These are phyloP conservation scores for Ammodytes marinus DNA, from an alignment of 2,113 vertebrate species.

Conservation along the genomic window DNA sequence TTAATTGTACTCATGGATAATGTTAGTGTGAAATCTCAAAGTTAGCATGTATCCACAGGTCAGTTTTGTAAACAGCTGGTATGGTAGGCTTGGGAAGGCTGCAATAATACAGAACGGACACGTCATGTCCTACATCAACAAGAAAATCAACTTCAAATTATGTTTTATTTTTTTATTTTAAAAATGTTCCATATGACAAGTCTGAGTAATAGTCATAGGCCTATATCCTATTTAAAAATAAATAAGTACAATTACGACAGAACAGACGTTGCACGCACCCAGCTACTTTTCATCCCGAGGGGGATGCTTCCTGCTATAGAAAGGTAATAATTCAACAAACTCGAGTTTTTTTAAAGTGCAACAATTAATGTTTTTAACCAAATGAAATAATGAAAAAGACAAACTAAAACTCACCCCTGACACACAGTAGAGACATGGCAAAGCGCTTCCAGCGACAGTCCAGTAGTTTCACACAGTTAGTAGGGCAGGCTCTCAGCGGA, in stretches of 20 bases:
- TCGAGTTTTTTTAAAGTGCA: background rate
- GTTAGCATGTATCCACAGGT: background rate
- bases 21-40: background rate
- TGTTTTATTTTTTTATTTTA: background rate
- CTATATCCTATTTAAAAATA: background rate
- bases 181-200: background rate
- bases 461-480: constrained; percentile 65
- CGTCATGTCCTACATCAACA: background rate
- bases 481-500: constrained; percentile 31
- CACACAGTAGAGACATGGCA: constrained; percentile 87
- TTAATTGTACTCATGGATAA: background rate
- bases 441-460: constrained; percentile 49
- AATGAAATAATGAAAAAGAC: background rate
- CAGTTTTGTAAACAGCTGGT: constrained; percentile 38
- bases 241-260: constrained; percentile 9
- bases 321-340: constrained; percentile 4
- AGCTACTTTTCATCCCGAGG: background rate
- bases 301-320: background rate
- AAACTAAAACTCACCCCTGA: constrained; percentile 78
- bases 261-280: background rate
- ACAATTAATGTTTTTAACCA: background rate
- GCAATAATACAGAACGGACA: background rate
- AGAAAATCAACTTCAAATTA: background rate
- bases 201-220: no score
- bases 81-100: background rate